phyloP scores from a whole-genome alignment of 2,113 vertebrate genomes.

The Riparia riparia region DNA sequence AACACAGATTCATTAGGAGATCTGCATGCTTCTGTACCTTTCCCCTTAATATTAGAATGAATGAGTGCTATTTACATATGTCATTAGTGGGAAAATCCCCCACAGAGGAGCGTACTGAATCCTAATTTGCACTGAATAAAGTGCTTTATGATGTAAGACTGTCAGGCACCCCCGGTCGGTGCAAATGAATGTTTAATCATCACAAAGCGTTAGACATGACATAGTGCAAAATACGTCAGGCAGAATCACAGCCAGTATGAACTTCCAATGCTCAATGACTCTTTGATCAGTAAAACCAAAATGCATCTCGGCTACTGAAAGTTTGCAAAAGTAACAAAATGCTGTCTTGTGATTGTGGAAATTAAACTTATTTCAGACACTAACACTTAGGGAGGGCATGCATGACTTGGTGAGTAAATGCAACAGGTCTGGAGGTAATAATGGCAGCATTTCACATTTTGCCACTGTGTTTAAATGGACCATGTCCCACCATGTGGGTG shows the following conservation, averaged over 20 bases:
- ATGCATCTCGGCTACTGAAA: background rate
- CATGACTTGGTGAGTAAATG: background rate
- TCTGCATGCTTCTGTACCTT: conserved; percentile 62
- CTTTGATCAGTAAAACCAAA: conserved; percentile 11
- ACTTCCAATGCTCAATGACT: background rate
- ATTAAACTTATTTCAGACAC: background rate
- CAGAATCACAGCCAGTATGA: background rate
- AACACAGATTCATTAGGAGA: conserved; percentile 61
- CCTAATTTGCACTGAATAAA: conserved; percentile 66
- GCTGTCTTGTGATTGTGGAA: background rate
- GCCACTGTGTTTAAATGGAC: background rate
- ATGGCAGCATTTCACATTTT: background rate
- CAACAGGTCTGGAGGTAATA: background rate
- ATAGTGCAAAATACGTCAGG: conserved; percentile 20
- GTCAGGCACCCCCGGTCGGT: background rate
- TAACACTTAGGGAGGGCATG: background rate
- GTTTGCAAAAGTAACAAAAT: background rate
- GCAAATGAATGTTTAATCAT: conserved; percentile 50
- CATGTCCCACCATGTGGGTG: accelerated
- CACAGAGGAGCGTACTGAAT: conserved; percentile 48
- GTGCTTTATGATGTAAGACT: conserved; percentile 63
- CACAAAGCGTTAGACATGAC: conserved; percentile 37
- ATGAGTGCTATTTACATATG: conserved; percentile 65
- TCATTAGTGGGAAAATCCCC: conserved; percentile 70
- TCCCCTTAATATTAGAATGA: conserved; percentile 61